Base-by-base conservation (phyloP, 1,140 invertebrate species). In the Watersipora subatra region DNA sequence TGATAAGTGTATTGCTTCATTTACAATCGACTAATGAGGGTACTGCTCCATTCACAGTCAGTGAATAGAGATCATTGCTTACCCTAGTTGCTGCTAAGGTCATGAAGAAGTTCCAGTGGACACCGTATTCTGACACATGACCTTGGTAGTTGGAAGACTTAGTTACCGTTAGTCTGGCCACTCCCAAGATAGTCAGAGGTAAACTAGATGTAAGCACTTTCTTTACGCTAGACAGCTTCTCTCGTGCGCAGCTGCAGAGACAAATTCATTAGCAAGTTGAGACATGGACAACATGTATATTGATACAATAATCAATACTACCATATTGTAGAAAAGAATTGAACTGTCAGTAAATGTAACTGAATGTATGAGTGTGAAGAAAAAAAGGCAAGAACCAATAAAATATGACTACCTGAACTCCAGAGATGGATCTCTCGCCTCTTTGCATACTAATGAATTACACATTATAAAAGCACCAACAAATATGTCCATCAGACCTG, bases 41-140 rank as follows among this genome's bases (percentile, higher is more conserved):
- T n/a, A n/a, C n/a, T n/a, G n/a, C n/a, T n/a, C n/a, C n/a, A n/a
- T n/a, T n/a, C n/a, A n/a, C n/a, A n/a, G n/a, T n/a, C n/a, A n/a
- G n/a, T n/a, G n/a, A n/a, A n/a, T n/a, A n/a, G n/a, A n/a, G n/a
- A n/a, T n/a, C n/a, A n/a, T 28, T 17, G 28, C 24, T 66, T 67
- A 85, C 82, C 83, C 91, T 93, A 2, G 91, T 87, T 57, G 88
- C 79, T 26, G 89, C 90, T 34, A 97, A 76, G 0, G 92, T 96
- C 65, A 95, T 87, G 75, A 97, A 97, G 76, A 97, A 97, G 78
- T 98, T 98, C 91, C 93, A 95, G 80, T 97, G 93, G 2, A 89
- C 83, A 1, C 94, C 95, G 83, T 97, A 98, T 75, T 97, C 95
- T 2, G 86, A 85, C 0, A 90, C 84, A 78, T 93, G 89, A 73